phyloP scores from a whole-genome alignment of 2,797 vertebrate species.

The Heterohyrax brucei region DNA sequence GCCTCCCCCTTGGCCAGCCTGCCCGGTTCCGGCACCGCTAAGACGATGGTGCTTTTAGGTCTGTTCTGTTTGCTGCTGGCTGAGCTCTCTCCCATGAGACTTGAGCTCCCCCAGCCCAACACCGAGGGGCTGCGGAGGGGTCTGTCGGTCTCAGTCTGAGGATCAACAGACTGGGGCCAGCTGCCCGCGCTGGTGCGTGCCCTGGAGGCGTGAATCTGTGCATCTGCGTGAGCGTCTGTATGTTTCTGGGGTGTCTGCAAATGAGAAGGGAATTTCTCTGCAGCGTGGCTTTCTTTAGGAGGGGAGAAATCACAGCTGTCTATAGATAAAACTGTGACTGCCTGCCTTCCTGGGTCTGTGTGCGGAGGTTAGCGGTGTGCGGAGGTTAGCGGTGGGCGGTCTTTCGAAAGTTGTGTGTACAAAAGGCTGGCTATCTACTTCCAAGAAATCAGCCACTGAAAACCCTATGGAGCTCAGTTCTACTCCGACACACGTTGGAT shows the following conservation, averaged over 20 bases:
- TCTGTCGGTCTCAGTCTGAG: neutral
- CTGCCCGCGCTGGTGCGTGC: neutral
- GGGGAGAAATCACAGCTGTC: too few relatives aligned
- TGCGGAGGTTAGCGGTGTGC: neutral
- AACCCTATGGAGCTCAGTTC: neutral
- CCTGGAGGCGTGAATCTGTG: neutral
- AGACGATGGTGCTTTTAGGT: constrained; percentile 62
- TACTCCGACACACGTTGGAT: neutral
- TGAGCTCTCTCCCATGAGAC: neutral
- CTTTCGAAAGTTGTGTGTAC: too few relatives aligned
- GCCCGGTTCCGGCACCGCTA: neutral
- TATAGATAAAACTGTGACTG: neutral
- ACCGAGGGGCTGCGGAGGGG: neutral
- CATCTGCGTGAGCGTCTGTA: neutral
- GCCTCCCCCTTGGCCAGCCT: neutral
- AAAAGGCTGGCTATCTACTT: neutral
- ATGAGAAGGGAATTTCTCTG: neutral
- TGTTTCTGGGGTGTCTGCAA: neutral
- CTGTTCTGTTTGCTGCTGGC: constrained; percentile 70
- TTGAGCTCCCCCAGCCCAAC: neutral
- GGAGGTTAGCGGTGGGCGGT: neutral
- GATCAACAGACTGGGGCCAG: neutral
- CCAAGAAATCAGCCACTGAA: neutral
- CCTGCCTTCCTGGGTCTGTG: neutral
- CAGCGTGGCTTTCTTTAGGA: neutral